Evolutionary conservation across 1,140 invertebrate genomes (phyloP), one percentile per base, ranked within the genome.

Genomic region (Marisa cornuarietis): DNA sequence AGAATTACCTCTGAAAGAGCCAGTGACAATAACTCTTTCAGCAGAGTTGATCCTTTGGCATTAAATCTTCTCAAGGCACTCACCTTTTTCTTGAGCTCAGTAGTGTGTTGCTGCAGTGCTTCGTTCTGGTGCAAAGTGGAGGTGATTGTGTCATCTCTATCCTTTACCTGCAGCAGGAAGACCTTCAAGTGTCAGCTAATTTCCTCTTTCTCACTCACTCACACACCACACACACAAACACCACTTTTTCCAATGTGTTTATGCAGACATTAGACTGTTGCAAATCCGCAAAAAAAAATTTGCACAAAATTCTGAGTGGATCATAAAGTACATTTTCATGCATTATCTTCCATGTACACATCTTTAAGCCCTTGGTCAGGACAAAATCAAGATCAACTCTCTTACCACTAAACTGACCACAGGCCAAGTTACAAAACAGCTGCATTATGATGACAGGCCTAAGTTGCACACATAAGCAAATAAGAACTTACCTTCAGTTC

Each of bases 81-180:
- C 8, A 72, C 61, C 68, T 66, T 71, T 61, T 65, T 69, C 24
- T 77, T 75, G 65, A 49, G 61, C 10, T 71, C 68, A n/a, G 52
- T 5, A 20, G 31, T 49, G 18, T 77, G 58, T 6, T 49, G 69
- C 26, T 72, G 69, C 31, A 77, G 31, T 52, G 31, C 22, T 65
- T 74, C 71, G 31, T 71, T 76, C 68, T 71, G 62, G 62, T 52
- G 75, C 68, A 77, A 61, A 71, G 73, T 72, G 51, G 52, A 71
- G 0, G 63, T 31, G 22, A 77, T 68, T 18, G 73, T 77, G 54
- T 74, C 68, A 78, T 78, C 76, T 20, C 61, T 58, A 20, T 78
- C 62, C 51, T 81, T 81, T 42, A 71, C 26, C 72, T 69, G 74
- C 20, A 69, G 54, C 24, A 49, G 14, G 63, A 20, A 65, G 54